Base-by-base conservation (phyloP, 2,797 vertebrate genomes). In the Sebastes reedi region DNA sequence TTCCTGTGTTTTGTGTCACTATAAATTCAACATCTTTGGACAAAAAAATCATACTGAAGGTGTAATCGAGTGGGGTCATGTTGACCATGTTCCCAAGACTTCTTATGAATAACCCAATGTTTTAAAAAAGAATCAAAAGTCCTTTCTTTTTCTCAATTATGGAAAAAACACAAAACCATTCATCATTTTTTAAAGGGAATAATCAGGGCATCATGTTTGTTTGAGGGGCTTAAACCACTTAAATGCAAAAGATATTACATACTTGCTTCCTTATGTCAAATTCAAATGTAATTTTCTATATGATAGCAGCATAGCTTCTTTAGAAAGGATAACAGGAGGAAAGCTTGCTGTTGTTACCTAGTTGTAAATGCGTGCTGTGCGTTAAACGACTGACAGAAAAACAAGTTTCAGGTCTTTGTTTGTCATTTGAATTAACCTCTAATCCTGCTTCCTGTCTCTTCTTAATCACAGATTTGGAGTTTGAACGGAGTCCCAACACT, bases 401-500 rank as follows among this genome's bases (percentile, higher is more conserved):
- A 55, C 11, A 25, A 56, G 55, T 27, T 56, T 25, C 24, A 50
- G 13, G 66, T 30, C 6, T 42, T 10, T 14, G 34, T 64, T 8
- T 20, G 9, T 46, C 39, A 24, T 66, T 52, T 22, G 4, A 36
- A 24, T 36, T 7, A 36, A 46, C 13, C 10, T 14, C 10, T 18
- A 6, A 30, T 55, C 39, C 20, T 27, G 5, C 14, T 39, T 80
- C 34, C 39, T 71, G 9, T 5, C 4, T 81, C 34, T 42, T 76
- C 22, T 72, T 9, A 2, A 55, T 78, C 50, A 32, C 85, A 97
- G 97, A 94, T 14, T 6, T 95, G 50, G 84, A 72, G 60, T 97
- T 98, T 22, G 86, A 92, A 55, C 75, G 82, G 58, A 96, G 93
- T 77, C 97, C 97, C 0, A 56, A 13, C 0, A 95, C 96, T 0